Percentiles rank a stretch among this genome's conserved stretches.
These are phyloP conservation scores for Ectropis crepuscularia DNA, from an alignment of 2,888 invertebrate species.

Conservation along the genomic window DNA sequence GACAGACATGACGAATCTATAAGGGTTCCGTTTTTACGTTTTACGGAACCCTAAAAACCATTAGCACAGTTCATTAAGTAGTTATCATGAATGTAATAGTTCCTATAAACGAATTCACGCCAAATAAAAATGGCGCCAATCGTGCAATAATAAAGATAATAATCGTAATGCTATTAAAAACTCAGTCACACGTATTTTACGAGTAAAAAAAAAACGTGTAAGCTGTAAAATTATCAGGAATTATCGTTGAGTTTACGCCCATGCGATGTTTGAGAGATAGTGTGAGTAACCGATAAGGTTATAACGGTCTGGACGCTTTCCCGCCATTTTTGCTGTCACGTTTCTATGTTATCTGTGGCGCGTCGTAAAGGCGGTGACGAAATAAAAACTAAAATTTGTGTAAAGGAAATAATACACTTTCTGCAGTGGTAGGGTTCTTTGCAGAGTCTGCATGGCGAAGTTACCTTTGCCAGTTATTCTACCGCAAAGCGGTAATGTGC, in stretches of 20 bases:
- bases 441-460: too few relatives aligned
- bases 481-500: too few relatives aligned
- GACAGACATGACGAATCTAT: too few relatives aligned
- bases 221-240: slow-evolving; percentile 57
- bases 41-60: too few relatives aligned
- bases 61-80: too few relatives aligned
- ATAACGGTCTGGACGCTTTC: slow-evolving; percentile 62
- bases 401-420: too few relatives aligned
- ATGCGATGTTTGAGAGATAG: slow-evolving; percentile 65
- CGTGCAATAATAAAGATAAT: slow-evolving; percentile 30
- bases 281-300: slow-evolving; percentile 62
- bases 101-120: background rate
- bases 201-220: slow-evolving; percentile 48
- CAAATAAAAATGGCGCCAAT: slow-evolving; percentile 7
- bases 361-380: slow-evolving; percentile 34
- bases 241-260: slow-evolving; percentile 60
- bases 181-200: slow-evolving; percentile 38
- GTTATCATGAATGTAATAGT: too few relatives aligned
- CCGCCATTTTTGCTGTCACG: slow-evolving; percentile 70
- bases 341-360: slow-evolving; percentile 60
- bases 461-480: too few relatives aligned
- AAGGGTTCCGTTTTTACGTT: too few relatives aligned
- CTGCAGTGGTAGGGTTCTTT: too few relatives aligned
- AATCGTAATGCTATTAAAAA: slow-evolving; percentile 32
- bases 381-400: too few relatives aligned